These are phyloP conservation scores for Ovis canadensis DNA, from an alignment of 2,113 vertebrate species.

Conservation along the genomic window DNA sequence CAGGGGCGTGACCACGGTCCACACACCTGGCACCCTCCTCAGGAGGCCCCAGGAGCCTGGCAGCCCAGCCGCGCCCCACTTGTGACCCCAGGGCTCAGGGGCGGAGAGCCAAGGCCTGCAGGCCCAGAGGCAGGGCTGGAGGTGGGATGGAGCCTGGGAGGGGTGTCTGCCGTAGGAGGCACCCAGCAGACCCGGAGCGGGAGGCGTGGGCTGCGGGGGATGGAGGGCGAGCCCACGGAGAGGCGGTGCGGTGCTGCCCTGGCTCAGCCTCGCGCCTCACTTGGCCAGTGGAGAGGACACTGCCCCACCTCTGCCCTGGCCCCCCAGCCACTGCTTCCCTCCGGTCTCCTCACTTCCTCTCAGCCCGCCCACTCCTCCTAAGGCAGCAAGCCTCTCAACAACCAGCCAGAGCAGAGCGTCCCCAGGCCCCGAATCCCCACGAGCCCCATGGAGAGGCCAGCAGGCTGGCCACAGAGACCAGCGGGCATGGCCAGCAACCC, in stretches of 20 bases:
- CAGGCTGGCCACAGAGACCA: background rate
- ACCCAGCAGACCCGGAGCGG: fast-evolving
- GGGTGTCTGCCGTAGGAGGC: background rate
- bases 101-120: background rate
- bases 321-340: background rate
- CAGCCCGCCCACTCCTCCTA: background rate
- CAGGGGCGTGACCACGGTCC: fast-evolving
- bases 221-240: fast-evolving
- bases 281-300: fast-evolving
- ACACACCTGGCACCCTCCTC: fast-evolving
- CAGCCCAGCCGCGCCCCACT: fast-evolving
- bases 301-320: background rate
- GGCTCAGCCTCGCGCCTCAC: fast-evolving
- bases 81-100: background rate
- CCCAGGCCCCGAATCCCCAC: background rate
- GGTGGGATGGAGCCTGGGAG: background rate
- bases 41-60: background rate
- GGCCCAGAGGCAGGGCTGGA: background rate
- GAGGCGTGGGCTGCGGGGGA: fast-evolving
- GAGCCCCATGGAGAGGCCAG: background rate
- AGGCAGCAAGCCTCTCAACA: background rate
- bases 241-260: fast-evolving
- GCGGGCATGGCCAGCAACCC: background rate
- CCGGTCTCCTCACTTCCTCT: background rate
- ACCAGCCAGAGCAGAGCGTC: background rate